Conservation (phyloP, 2,888 invertebrate species). For the Diplazon laetatorius region DNA sequence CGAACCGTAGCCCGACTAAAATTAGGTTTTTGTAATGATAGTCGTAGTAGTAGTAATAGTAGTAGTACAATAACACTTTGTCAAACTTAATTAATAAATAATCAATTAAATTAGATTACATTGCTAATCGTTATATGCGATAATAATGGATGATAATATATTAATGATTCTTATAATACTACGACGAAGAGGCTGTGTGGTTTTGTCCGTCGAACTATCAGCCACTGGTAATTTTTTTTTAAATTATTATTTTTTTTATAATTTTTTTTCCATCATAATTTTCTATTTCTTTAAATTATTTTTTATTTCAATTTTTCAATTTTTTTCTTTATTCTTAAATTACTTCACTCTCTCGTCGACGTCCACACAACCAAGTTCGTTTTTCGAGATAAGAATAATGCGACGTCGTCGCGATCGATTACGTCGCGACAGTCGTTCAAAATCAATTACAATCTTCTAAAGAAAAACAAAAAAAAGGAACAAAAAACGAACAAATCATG, state of each 20-base stretch:
- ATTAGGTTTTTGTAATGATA: slow-evolving; percentile 70
- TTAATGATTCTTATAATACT: slow-evolving; percentile 83
- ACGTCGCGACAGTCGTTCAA: slow-evolving; percentile 60
- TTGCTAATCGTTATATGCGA: slow-evolving; percentile 81
- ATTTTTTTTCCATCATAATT: neutral
- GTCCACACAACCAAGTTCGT: slow-evolving; percentile 61
- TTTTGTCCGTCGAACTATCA: slow-evolving; percentile 37
- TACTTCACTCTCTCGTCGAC: slow-evolving; percentile 22
- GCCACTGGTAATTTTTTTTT: slow-evolving; percentile 53
- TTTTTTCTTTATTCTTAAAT: too few species aligned
- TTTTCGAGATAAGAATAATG: slow-evolving; percentile 66
- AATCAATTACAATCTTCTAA: slow-evolving; percentile 69
- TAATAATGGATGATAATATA: slow-evolving; percentile 82
- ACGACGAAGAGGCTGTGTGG: slow-evolving; percentile 72
- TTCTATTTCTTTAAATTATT: neutral
- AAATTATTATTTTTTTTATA: slow-evolving; percentile 40
- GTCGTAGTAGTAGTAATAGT: slow-evolving; percentile 68
- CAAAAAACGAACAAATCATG: too few species aligned
- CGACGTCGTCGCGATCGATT: slow-evolving; percentile 62
- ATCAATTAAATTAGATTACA: slow-evolving; percentile 82
- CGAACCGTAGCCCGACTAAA: slow-evolving; percentile 64
- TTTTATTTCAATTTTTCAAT: too few species aligned
- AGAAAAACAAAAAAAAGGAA: too few species aligned
- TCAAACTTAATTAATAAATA: slow-evolving; percentile 82
- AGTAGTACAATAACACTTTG: slow-evolving; percentile 78